phyloP scores from a whole-genome alignment of 2,797 vertebrate genomes.

The Hylomyscus alleni region DNA sequence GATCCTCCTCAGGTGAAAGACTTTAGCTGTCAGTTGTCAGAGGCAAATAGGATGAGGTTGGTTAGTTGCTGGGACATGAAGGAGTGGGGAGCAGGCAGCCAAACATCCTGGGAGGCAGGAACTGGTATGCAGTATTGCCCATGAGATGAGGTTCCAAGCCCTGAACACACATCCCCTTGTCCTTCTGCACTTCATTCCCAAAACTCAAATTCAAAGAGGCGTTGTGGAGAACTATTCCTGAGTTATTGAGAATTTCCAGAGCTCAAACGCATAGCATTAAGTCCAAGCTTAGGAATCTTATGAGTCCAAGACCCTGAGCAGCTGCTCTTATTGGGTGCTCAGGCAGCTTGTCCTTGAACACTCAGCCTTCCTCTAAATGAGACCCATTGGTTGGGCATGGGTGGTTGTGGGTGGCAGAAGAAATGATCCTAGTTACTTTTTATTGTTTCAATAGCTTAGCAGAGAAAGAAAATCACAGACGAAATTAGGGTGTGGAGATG shows the following conservation, averaged over 20 bases:
- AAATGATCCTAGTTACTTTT: neutral
- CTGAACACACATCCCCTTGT: neutral
- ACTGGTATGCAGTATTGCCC: neutral
- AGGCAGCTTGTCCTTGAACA: neutral
- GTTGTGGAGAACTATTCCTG: neutral
- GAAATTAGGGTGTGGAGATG: neutral
- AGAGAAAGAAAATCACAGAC: neutral
- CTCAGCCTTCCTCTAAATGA: neutral
- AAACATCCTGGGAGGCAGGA: neutral
- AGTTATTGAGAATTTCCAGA: neutral
- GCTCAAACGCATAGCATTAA: neutral
- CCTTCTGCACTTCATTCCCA: neutral
- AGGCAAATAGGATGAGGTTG: neutral
- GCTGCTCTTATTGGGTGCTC: no score
- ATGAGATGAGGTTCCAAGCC: neutral
- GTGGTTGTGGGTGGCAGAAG: neutral
- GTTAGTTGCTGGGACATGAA: neutral
- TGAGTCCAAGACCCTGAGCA: neutral
- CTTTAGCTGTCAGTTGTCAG: neutral
- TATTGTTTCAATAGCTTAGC: neutral
- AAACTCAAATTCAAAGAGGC: slow-evolving; percentile 6
- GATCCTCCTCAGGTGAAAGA: neutral
- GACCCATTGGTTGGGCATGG: neutral
- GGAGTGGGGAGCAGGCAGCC: neutral
- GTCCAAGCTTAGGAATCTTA: neutral